A percentile compares a stretch with the other conserved stretches of the same genome.
These are phyloP conservation scores for Xanthia icteritia DNA, from an alignment of 2,888 invertebrate genomes.

Conservation along the genomic window DNA sequence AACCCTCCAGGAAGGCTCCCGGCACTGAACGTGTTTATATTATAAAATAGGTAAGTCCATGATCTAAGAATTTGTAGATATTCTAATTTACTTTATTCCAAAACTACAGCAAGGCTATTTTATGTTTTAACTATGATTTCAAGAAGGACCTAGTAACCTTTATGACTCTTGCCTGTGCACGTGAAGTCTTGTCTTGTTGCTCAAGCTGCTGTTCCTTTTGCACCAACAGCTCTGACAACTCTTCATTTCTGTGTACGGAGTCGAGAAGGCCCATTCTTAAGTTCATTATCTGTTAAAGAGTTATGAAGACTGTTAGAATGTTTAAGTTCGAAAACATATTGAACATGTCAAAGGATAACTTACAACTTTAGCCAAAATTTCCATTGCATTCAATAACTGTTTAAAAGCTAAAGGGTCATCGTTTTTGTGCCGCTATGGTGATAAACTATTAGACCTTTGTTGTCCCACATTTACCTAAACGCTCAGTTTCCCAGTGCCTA, in stretches of 20 bases:
- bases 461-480: too few species aligned
- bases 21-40: too few species aligned
- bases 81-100: slow-evolving; percentile 6
- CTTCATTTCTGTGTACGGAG: slow-evolving; percentile 85
- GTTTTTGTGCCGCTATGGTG: neutral
- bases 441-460: too few species aligned
- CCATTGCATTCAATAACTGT: neutral
- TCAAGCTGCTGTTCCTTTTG: slow-evolving; percentile 91
- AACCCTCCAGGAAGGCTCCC: too few species aligned
- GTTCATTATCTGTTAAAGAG: slow-evolving; percentile 80
- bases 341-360: neutral
- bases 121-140: slow-evolving; percentile 53
- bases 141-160: slow-evolving; percentile 83
- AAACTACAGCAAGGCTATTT: neutral
- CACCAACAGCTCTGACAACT: slow-evolving; percentile 85
- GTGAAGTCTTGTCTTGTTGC: slow-evolving; percentile 90
- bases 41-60: too few species aligned
- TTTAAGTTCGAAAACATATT: neutral
- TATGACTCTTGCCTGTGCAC: slow-evolving; percentile 91
- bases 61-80: neutral
- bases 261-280: slow-evolving; percentile 86
- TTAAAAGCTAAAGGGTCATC: neutral
- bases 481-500: neutral
- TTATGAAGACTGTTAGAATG: neutral
- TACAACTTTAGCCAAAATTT: neutral